A percentile compares a stretch with the other conserved stretches of the same genome.
phyloP scores from a whole-genome alignment of 2,113 vertebrate species.

The Festucalex cinctus region DNA sequence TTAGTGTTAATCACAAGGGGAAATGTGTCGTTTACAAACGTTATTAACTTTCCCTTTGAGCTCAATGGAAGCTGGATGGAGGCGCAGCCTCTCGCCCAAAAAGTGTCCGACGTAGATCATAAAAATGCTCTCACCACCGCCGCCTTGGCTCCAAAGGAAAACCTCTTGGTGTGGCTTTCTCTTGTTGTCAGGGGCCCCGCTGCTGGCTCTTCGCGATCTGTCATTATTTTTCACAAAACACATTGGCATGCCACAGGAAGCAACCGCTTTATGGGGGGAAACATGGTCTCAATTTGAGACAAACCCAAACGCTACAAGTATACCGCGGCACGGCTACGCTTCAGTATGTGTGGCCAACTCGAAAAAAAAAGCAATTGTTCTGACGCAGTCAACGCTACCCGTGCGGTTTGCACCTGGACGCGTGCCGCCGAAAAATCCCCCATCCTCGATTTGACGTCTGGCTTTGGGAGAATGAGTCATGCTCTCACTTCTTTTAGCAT shows the following conservation, averaged over 20 bases:
- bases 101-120: conserved; percentile 1
- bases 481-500: conserved; percentile 9
- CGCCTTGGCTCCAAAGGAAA: conserved; percentile 27
- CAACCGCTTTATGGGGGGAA: conserved; percentile 41
- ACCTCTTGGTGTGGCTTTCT: conserved; percentile 21
- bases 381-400: conserved; percentile 28
- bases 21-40: neutral
- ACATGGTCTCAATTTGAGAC: conserved; percentile 50
- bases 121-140: conserved; percentile 18
- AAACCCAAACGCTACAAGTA: conserved; percentile 49
- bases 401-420: conserved; percentile 37
- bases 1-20: neutral
- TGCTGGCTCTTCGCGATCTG: conserved; percentile 6
- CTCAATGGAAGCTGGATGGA: neutral
- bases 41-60: neutral
- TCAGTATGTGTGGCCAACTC: conserved; percentile 40
- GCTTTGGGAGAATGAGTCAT: conserved; percentile 35
- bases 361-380: conserved; percentile 47
- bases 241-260: conserved; percentile 42
- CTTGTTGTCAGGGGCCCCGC: conserved; percentile 14
- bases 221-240: conserved; percentile 22
- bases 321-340: conserved; percentile 42
- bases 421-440: conserved; percentile 15
- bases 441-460: conserved; percentile 10
- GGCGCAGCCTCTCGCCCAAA: neutral